phyloP scores from a whole-genome alignment of 2,113 vertebrate genomes.

The Chrysemys picta region DNA sequence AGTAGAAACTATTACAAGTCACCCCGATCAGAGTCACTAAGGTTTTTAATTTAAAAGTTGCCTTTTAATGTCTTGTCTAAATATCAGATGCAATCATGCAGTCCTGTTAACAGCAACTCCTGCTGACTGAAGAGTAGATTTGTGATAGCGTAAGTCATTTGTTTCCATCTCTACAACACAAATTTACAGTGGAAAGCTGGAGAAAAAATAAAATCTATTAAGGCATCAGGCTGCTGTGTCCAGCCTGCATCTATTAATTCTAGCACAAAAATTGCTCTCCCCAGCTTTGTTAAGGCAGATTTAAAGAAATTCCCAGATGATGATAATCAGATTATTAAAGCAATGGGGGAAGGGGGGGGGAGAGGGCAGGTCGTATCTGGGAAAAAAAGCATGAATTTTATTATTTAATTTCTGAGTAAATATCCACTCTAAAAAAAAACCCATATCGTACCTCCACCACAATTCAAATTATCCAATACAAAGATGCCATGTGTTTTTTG shows the following conservation, averaged over 20 bases:
- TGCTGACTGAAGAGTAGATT: neutral
- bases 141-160: neutral
- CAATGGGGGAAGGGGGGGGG: neutral
- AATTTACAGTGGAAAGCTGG: constrained; percentile 12
- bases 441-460: neutral
- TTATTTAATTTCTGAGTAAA: constrained; percentile 12
- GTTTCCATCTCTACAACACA: neutral
- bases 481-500: constrained; percentile 19
- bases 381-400: constrained; percentile 2
- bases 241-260: neutral
- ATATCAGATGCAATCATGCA: neutral
- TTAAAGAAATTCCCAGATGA: constrained; percentile 2
- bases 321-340: constrained; percentile 29
- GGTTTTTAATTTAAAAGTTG: neutral
- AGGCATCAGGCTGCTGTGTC: neutral
- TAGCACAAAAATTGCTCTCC: constrained; percentile 23
- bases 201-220: neutral
- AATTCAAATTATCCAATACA: constrained; percentile 12
- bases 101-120: constrained; percentile 22
- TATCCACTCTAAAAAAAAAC: constrained; percentile 18
- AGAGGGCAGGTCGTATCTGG: neutral
- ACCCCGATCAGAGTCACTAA: neutral
- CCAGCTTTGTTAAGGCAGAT: neutral
- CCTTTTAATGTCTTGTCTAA: neutral
- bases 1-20: neutral